Evolutionary conservation across 2,888 invertebrate genomes (phyloP).

Genomic region (Blera fallax): DNA sequence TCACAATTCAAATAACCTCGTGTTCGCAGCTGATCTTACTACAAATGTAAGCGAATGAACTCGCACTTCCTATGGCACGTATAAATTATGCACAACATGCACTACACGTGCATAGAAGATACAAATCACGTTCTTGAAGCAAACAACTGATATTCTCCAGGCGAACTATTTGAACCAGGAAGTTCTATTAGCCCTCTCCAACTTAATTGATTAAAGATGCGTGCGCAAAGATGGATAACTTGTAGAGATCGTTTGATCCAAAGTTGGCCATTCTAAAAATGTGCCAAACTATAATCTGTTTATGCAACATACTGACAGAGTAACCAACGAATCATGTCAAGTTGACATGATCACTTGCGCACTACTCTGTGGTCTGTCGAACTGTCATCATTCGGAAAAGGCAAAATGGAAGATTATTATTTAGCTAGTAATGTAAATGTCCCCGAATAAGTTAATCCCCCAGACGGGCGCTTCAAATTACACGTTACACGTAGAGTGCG

Average conservation of each 20-base stretch:
- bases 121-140: neutral
- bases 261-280: constrained; percentile 38
- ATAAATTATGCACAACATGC: neutral
- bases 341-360: constrained; percentile 57
- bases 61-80: constrained; percentile 18
- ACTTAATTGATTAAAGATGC: constrained; percentile 64
- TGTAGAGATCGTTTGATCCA: constrained; percentile 38
- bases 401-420: constrained; percentile 17
- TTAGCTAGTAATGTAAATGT: constrained; percentile 13
- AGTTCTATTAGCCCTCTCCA: constrained; percentile 38
- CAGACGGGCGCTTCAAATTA: constrained; percentile 53
- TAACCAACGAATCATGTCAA: constrained; percentile 57
- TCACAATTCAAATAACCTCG: neutral
- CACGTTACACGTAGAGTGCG: constrained; percentile 36
- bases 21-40: neutral
- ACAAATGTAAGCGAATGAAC: constrained; percentile 16
- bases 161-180: constrained; percentile 50
- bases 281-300: constrained; percentile 18
- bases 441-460: neutral
- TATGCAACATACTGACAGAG: constrained; percentile 35
- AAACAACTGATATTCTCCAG: constrained; percentile 37
- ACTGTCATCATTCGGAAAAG: constrained; percentile 31
- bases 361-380: constrained; percentile 51
- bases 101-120: neutral
- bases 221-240: neutral